These are phyloP conservation scores for Adelognathus sp. DNA, from an alignment of 2,888 invertebrate species.

Conservation along the genomic window DNA sequence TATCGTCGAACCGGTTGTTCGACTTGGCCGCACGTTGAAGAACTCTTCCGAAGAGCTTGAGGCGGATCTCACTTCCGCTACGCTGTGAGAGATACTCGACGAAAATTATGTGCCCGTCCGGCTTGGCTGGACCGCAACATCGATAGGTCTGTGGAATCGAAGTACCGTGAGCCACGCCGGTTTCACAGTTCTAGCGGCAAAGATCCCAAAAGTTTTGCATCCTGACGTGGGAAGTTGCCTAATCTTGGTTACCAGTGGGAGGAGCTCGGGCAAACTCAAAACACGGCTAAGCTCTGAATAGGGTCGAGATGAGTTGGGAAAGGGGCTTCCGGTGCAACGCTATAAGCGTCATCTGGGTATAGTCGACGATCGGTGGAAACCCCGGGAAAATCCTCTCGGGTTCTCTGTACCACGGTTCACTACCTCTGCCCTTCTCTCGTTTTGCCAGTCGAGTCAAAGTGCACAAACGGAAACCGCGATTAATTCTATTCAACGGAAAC, in stretches of 20 bases:
- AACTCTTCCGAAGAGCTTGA: conserved; percentile 25
- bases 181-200: conserved; percentile 4
- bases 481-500: conserved; percentile 60
- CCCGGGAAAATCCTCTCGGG: conserved; percentile 46
- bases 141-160: conserved; percentile 17
- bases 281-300: conserved; percentile 56
- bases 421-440: conserved; percentile 21
- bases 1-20: conserved; percentile 24
- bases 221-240: conserved; percentile 52
- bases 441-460: conserved; percentile 53
- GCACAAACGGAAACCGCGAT: conserved; percentile 58
- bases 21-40: neutral
- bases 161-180: too few species aligned
- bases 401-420: neutral
- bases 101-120: conserved; percentile 37
- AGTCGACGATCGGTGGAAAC: conserved; percentile 68
- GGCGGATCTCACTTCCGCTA: conserved; percentile 9
- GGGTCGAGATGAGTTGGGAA: conserved; percentile 32
- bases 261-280: conserved; percentile 50
- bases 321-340: conserved; percentile 33
- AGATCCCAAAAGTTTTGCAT: conserved; percentile 57
- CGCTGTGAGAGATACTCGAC: conserved; percentile 28
- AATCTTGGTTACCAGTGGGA: conserved; percentile 53
- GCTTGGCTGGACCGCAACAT: conserved; percentile 51
- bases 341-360: neutral